Conservation (phyloP, 92 coral and sea anemone genomes). For the Virgularia gustaviana region DNA sequence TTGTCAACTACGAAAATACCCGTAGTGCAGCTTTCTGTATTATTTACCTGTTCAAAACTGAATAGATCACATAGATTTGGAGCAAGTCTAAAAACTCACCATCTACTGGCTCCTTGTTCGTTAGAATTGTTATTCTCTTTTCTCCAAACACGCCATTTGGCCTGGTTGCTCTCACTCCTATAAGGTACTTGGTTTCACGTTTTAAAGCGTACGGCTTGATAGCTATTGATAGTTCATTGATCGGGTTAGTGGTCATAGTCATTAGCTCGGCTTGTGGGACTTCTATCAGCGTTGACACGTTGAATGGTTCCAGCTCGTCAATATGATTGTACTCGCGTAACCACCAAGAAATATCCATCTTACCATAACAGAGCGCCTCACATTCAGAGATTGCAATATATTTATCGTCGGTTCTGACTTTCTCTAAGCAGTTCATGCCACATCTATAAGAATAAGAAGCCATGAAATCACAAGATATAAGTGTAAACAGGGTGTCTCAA, state of each 20-base stretch:
- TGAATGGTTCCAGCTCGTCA: slow-evolving; percentile 10
- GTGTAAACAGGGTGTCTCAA: too few relatives aligned
- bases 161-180: slow-evolving; percentile 55
- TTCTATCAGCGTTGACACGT: slow-evolving; percentile 17
- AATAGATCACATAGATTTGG: too few relatives aligned
- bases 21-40: too few relatives aligned
- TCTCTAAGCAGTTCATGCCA: slow-evolving; percentile 49
- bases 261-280: slow-evolving; percentile 12
- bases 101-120: slow-evolving; percentile 63
- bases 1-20: too few relatives aligned
- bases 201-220: slow-evolving; percentile 19
- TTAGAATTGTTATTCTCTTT: slow-evolving; percentile 41
- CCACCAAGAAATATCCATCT: slow-evolving; percentile 54
- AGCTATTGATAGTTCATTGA: slow-evolving; percentile 51
- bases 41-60: too few relatives aligned
- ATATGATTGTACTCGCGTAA: background rate
- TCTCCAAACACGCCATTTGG: slow-evolving; percentile 61
- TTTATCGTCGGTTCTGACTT: slow-evolving; percentile 65
- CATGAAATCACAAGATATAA: background rate
- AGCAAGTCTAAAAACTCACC: slow-evolving; percentile 48
- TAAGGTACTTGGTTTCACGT: slow-evolving; percentile 33
- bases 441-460: slow-evolving; percentile 51
- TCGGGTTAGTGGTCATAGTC: slow-evolving; percentile 41
- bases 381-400: background rate
- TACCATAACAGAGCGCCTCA: slow-evolving; percentile 50